Conservation (phyloP, 2,888 invertebrate genomes). For the Tethea ocularis region DNA sequence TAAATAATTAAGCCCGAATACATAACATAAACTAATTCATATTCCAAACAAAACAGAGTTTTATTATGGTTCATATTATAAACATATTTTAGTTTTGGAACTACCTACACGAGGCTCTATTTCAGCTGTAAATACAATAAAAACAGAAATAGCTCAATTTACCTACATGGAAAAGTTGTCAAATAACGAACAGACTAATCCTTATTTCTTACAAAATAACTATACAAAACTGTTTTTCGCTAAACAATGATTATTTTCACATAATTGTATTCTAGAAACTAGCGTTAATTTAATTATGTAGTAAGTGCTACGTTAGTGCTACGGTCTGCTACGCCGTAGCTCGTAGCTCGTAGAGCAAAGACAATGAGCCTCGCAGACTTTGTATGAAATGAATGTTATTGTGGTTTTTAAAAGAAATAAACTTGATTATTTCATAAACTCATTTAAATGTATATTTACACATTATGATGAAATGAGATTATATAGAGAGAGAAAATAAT, state of each 20-base stretch:
- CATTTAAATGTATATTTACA: too few relatives aligned
- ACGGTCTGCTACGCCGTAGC: slow-evolving; percentile 30
- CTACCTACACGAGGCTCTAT: too few relatives aligned
- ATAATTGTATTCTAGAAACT: neutral
- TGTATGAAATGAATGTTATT: neutral
- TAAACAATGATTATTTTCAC: neutral
- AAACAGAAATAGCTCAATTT: too few relatives aligned
- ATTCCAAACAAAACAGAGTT: too few relatives aligned
- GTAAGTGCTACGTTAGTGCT: slow-evolving; percentile 15
- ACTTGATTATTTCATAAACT: too few relatives aligned
- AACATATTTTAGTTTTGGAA: too few relatives aligned
- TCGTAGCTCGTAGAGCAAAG: slow-evolving; percentile 5
- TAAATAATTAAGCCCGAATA: too few relatives aligned
- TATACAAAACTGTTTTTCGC: neutral
- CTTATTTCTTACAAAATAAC: neutral
- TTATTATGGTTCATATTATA: too few relatives aligned
- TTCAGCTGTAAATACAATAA: too few relatives aligned
- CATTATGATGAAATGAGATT: too few relatives aligned
- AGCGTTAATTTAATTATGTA: slow-evolving; percentile 4
- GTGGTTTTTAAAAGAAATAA: neutral
- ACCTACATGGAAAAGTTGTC: neutral
- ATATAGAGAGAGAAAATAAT: too few relatives aligned
- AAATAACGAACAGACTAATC: neutral
- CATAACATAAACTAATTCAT: too few relatives aligned
- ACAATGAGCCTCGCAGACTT: neutral